Evolutionary conservation across 1,140 invertebrate genomes (phyloP).

Genomic region (Trachymyrmex septentrionalis): DNA sequence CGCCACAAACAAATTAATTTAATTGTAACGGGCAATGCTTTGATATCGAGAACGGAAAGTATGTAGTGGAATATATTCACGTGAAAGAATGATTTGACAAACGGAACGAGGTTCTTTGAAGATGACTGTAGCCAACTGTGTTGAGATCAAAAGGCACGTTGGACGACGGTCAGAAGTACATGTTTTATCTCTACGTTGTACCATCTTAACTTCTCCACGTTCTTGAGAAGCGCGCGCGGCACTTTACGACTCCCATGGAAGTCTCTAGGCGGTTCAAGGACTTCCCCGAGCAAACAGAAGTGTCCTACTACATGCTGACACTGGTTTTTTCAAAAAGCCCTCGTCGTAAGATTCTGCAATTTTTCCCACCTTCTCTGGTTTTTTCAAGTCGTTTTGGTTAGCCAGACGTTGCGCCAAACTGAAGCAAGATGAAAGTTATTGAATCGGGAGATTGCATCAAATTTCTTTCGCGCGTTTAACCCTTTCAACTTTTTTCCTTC

Average conservation of each 20-base stretch:
- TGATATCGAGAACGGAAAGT: neutral
- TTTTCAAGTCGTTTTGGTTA: slow-evolving; percentile 48
- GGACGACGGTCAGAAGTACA: slow-evolving; percentile 61
- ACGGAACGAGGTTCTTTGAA: slow-evolving; percentile 46
- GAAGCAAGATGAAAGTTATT: slow-evolving; percentile 48
- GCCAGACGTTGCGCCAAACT: neutral
- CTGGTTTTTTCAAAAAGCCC: slow-evolving; percentile 39
- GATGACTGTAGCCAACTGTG: slow-evolving; percentile 36
- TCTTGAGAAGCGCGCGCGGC: slow-evolving; percentile 56
- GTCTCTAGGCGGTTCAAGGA: slow-evolving; percentile 63
- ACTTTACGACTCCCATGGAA: slow-evolving; percentile 64
- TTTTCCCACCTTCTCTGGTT: slow-evolving; percentile 37
- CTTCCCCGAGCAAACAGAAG: slow-evolving; percentile 41
- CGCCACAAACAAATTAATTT: slow-evolving; percentile 25
- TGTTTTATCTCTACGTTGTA: slow-evolving; percentile 70
- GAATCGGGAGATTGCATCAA: slow-evolving; percentile 34
- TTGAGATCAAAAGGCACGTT: slow-evolving; percentile 56
- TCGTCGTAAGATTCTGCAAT: slow-evolving; percentile 34
- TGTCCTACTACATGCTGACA: slow-evolving; percentile 66
- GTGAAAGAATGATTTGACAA: slow-evolving; percentile 56
- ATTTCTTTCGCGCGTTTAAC: slow-evolving; percentile 26
- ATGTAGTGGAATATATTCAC: slow-evolving; percentile 36
- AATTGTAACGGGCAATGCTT: neutral
- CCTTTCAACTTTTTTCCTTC: neutral
- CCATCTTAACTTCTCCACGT: slow-evolving; percentile 62